These are phyloP conservation scores for Orcinus orca DNA, from an alignment of 2,113 vertebrate genomes.

Conservation along the genomic window DNA sequence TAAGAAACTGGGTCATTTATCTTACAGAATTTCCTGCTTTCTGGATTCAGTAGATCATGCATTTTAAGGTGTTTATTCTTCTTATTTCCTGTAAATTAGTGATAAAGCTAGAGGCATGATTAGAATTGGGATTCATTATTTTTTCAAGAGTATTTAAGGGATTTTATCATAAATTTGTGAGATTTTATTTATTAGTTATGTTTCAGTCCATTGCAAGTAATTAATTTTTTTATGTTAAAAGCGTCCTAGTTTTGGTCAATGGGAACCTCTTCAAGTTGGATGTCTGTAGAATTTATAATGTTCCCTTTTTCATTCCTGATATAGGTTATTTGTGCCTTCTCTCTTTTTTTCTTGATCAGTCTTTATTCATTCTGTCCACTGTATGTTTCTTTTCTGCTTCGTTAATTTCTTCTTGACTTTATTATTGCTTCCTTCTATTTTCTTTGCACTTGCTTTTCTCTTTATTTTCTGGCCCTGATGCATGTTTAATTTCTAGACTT, in stretches of 20 bases:
- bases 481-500: not conserved
- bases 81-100: not conserved
- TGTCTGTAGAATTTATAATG: not conserved
- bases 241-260: not conserved
- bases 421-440: not conserved
- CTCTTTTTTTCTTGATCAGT: not conserved
- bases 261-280: not conserved
- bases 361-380: not conserved
- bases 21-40: not conserved
- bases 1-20: not conserved
- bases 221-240: not conserved
- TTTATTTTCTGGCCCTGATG: not conserved
- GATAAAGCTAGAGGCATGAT: not conserved
- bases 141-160: not conserved
- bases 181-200: not conserved
- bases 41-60: not conserved
- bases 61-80: not conserved
- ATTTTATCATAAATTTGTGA: not conserved
- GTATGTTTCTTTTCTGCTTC: not conserved
- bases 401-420: not conserved
- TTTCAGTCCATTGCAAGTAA: not conserved
- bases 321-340: not conserved
- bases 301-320: not conserved
- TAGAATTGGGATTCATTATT: not conserved
- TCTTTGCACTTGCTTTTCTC: not conserved